Base-by-base conservation (phyloP, 2,888 invertebrate genomes). In the Cataglyphis altisquamis region DNA sequence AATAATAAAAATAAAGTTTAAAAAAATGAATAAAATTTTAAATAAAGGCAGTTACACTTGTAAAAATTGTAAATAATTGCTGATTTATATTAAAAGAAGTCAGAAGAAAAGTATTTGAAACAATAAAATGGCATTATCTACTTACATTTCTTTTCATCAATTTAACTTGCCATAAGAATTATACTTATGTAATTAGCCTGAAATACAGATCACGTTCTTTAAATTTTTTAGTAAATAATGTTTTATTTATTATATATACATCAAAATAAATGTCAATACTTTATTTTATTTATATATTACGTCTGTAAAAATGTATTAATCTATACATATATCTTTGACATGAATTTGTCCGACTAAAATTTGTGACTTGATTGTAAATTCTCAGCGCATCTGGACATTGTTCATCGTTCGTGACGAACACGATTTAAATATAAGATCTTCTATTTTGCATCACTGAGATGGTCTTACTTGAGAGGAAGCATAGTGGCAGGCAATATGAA, bases 121-220 rank as follows among this genome's bases (percentile, higher is more conserved):
- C 10, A 39, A 29, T 25, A 52, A 48, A 48, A 52, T 6, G 15
- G 15, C 10, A 18, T 32, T 5, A 18, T 60, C 39, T 29, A 73
- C 39, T 82, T n/a, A 62, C 70, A 15, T 68, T 75, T 67, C 25
- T 84, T 32, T 39, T 72, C 10, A 82, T 73, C 41, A 45, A 41
- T 63, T 57, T 74, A n/a, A 68, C 74, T 70, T 91, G 90, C 91
- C 93, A 94, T 73, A 45, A 94, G 70, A 39, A 93, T 88, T 18
- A 85, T 83, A 0, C 90, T 88, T 84, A 93, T 92, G 10, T 60
- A 78, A 81, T 92, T 94, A 0, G 94, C 94, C 94, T 94, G 88
- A 29, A 87, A 90, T 12, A 12, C 18, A 84, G 84, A 64, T 66
- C 25, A 52, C 6, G 18, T 55, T 32, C n/a, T 18, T 3, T 8